phyloP scores from a whole-genome alignment of 2,797 vertebrate genomes.

The Sebastiscus tertius region DNA sequence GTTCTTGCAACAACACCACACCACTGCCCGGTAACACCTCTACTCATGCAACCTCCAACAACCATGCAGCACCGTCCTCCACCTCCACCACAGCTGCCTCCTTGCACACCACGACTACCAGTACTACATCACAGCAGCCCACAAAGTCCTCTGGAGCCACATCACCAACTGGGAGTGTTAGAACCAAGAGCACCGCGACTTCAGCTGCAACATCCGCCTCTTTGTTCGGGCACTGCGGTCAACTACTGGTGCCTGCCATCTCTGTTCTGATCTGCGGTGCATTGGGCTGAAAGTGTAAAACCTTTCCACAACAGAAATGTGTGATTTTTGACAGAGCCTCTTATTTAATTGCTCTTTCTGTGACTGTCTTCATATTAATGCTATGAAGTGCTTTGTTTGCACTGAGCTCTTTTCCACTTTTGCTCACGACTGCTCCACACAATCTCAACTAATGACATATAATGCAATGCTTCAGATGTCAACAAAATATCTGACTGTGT shows the following conservation, averaged over 20 bases:
- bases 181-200: rapidly evolving
- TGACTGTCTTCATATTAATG: neutral
- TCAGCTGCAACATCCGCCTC: neutral
- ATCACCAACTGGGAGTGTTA: rapidly evolving
- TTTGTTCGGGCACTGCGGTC: conserved; percentile 7
- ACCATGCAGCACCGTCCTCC: neutral
- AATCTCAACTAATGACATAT: neutral
- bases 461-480: neutral
- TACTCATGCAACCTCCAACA: neutral
- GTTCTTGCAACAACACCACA: rapidly evolving
- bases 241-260: conserved; percentile 24
- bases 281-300: neutral
- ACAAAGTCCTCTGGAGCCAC: rapidly evolving
- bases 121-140: neutral
- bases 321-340: neutral
- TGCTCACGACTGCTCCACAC: neutral
- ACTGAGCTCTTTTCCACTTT: conserved; percentile 1
- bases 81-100: neutral
- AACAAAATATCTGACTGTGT: neutral
- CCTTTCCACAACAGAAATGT: neutral
- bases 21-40: rapidly evolving
- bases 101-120: rapidly evolving
- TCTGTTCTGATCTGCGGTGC: conserved; percentile 7
- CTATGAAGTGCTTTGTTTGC: conserved; percentile 26
- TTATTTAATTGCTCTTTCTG: neutral